Base-by-base conservation (phyloP, 2,888 invertebrate species). In the Nezara viridula region DNA sequence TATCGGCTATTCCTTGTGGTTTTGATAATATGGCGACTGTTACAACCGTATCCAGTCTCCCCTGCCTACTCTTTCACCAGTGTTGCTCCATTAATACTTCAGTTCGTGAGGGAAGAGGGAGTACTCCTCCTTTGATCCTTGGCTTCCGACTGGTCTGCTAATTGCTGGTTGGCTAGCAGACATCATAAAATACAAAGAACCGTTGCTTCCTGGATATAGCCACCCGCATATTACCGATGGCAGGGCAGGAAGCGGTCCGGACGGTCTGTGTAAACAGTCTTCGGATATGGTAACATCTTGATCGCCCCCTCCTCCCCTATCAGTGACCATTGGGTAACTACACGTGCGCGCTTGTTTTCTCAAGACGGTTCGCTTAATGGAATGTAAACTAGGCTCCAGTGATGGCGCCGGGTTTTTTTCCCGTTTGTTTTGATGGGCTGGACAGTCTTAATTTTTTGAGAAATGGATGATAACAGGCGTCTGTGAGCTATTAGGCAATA, bases 281-380 rank as follows among this genome's bases (percentile, higher is more conserved):
- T 81, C 81, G 10, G 40, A 47, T 81, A 81, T 81, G 81, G 81
- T 44, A 40, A 81, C 81, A 81, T 81, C 81, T 81, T 81, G 81
- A 81, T 81, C 81, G 81, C 7, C 66, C 66, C 66, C n/a, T n/a
- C n/a, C n/a, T n/a, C n/a, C n/a, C n/a, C n/a, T n/a, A 73, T 44
- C 81, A 81, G 44, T 81, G 44, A 44, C 44, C 81, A 40, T 47
- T 81, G 81, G 66, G n/a, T 44, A 81, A 81, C 81, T 81, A 40
- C 81, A 81, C 81, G 81, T 81, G 81, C 81, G 81, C 81, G 44
- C 44, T 44, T 81, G 81, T 81, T 81, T 81, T 81, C 81, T 81
- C n/a, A 44, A 47, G 81, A 47, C 81, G 44, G 7, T 37, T 47
- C 44, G 12, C 81, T 81, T 81, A 81, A 81, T 81, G 81, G 81